Conservation (phyloP, 2,113 vertebrate genomes). For the Diadophis punctatus region DNA sequence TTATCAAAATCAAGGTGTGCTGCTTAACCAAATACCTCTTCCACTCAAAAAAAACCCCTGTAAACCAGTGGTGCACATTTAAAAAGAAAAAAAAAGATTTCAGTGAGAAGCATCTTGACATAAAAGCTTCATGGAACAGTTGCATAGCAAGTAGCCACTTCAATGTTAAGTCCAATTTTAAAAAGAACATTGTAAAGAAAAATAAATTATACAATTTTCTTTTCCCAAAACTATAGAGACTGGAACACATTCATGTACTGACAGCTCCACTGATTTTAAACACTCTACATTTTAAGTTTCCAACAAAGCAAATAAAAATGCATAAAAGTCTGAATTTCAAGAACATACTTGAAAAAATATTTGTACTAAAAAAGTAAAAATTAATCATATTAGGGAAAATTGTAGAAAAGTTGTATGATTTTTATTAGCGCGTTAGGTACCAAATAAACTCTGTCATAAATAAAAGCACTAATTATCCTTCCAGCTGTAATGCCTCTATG, state of each 20-base stretch:
- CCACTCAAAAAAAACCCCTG: background rate
- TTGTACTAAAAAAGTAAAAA: background rate
- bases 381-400: background rate
- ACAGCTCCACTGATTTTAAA: background rate
- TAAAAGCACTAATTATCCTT: background rate
- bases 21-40: background rate
- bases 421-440: background rate
- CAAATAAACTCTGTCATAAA: background rate
- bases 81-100: background rate
- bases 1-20: background rate
- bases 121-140: background rate
- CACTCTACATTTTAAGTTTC: background rate
- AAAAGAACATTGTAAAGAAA: background rate
- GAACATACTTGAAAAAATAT: background rate
- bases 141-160: background rate
- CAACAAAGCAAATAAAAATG: background rate
- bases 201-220: background rate
- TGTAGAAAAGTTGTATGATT: background rate
- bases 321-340: background rate
- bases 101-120: background rate
- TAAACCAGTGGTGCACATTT: background rate
- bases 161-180: background rate
- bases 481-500: background rate
- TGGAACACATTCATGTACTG: background rate
- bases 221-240: background rate